Evolutionary conservation across 2,797 vertebrate genomes (phyloP), one percentile per base, ranked within the genome.

Genomic region (Acanthis flammea): DNA sequence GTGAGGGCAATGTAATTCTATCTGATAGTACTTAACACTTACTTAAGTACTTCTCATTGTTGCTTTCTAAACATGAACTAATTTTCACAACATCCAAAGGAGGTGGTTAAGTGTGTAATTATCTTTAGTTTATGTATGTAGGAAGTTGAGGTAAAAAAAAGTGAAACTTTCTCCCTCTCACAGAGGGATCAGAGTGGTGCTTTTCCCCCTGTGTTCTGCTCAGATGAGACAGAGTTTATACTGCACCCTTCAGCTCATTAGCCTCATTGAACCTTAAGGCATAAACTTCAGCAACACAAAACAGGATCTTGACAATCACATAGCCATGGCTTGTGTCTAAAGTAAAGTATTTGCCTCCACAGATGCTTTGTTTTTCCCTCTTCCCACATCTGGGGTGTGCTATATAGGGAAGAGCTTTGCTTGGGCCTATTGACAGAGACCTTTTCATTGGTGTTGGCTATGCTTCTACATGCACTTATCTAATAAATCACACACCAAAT

Each of bases 61-160:
- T 47, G 48, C 31, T 95, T 90, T 88, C 76, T 79, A 92, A 92
- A 95, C 62, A 72, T 92, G 74, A 90, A 55, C 54, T 94, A 48
- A 92, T 96, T 91, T 90, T 86, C 75, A 27, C 76, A 90, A 39
- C 33, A 76, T 76, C 51, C 55, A 61, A 68, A 83, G 63, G 74
- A 68, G 79, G 48, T 86, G 27, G 14, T 67, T 47, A 63, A 50
- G 31, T 86, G 44, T 79, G 7, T 76, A 63, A 90, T 94, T 96
- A 71, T 71, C 55, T 91, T 80, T 48, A 42, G 73, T 86, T 89
- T 81, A 79, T 61, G 22, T 72, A 23, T 21, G 39, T 73, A 55
- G 58, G 61, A 81, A 65, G 27, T 6, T 50, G 53, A 89, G 53
- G 42, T 71, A 50, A 76, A 70, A 74, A 31, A 28, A 66, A 47